Base-by-base conservation (phyloP, 2,113 vertebrate species). In the Festucalex cinctus region DNA sequence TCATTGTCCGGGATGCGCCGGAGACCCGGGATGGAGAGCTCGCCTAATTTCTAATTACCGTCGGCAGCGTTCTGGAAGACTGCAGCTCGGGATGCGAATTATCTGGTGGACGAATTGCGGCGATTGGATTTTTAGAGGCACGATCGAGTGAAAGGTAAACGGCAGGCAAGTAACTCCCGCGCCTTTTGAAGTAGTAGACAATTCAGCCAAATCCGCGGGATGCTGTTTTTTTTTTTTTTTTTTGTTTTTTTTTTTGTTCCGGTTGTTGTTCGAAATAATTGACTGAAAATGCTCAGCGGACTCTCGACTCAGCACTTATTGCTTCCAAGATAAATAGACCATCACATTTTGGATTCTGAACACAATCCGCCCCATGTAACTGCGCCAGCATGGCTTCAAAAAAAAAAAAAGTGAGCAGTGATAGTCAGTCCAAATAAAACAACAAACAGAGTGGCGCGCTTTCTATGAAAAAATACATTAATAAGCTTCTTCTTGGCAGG, bases 11-110 rank as follows among this genome's bases (percentile, higher is more conserved):
- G 79, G 80, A 81, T 77, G 76, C 77, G 61, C 70, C 54, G 71
- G 78, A 81, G 81, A 79, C 83, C 77, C 17, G 73, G 81, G 85
- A 87, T 80, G 82, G 86, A 84, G 77, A 81, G 60, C 63, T 82
- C 81, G 78, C 78, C 80, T 88, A 88, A 89, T 89, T 88, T 84
- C 81, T 89, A 89, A 91, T 91, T 89, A 91, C 81, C 78, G 85
- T 86, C 84, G 80, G 79, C 88, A 85, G 74, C 87, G 84, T 89
- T 90, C 87, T 88, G 87, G 89, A 90, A 91, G 86, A 91, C 81
- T 90, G 88, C 81, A 60, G 85, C 73, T 86, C 74, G 68, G 75
- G 78, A 86, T 86, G 80, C 70, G 84, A 83, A 88, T 89, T 85
- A 88, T 76, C 82, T 77, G 65, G 71, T 71, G 79, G 74, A 77